Percentiles rank a stretch among this genome's conserved stretches.
Evolutionary conservation across 2,113 vertebrate species (phyloP).

Genomic region (Xenopus laevis): DNA sequence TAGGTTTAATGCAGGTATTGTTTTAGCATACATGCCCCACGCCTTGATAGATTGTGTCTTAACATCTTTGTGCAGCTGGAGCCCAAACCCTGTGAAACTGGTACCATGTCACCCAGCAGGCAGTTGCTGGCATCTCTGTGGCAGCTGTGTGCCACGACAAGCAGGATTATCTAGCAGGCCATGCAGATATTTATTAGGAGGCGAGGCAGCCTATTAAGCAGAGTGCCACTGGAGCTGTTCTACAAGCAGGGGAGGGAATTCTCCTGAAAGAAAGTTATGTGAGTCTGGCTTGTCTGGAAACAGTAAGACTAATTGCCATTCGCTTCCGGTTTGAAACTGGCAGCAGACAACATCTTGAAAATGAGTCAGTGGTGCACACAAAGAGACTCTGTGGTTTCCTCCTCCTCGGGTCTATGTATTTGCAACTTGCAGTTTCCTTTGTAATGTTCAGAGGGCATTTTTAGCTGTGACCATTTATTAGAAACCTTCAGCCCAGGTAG

Average conservation of each 20-base stretch:
- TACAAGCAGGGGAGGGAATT: not conserved
- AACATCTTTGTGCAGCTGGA: too few relatives aligned
- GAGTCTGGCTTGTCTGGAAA: slow-evolving; percentile 88
- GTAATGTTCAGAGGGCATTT: slow-evolving; percentile 59
- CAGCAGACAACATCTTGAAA: slow-evolving; percentile 98
- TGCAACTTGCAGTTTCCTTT: slow-evolving; percentile 71
- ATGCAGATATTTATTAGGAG: not conserved
- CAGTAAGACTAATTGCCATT: slow-evolving; percentile 96
- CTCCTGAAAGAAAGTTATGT: slow-evolving; percentile 15
- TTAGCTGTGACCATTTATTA: slow-evolving; percentile 46
- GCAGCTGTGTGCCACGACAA: not conserved
- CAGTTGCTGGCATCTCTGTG: too few relatives aligned
- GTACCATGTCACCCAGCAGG: too few relatives aligned
- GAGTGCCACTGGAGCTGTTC: not conserved
- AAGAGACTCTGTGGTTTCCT: slow-evolving; percentile 90
- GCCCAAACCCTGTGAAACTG: too few relatives aligned
- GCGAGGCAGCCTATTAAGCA: too few relatives aligned
- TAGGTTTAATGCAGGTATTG: too few relatives aligned
- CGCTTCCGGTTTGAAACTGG: slow-evolving; percentile 98
- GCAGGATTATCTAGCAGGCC: not conserved
- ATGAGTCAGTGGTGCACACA: slow-evolving; percentile 95
- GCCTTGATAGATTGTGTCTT: too few relatives aligned
- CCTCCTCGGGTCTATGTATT: slow-evolving; percentile 73
- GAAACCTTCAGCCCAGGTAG: slow-evolving; percentile 37
- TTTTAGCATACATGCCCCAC: too few relatives aligned